Evolutionary conservation across 1,140 invertebrate species (phyloP).

Genomic region (Nephotettix cincticeps): DNA sequence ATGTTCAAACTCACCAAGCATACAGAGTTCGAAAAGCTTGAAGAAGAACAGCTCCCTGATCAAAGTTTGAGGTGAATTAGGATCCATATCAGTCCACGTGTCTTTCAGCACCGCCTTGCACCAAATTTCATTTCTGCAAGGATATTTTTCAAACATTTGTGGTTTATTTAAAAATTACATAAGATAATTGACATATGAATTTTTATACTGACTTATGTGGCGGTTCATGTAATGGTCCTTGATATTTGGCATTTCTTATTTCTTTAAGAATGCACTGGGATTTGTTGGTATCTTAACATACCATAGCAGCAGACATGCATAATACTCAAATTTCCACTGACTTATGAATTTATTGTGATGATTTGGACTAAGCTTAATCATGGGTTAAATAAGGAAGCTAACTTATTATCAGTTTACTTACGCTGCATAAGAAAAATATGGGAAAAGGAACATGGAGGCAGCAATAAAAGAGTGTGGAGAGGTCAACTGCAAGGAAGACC

Average conservation of each 20-base stretch:
- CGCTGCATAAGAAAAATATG: background rate
- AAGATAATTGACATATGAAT: too few species aligned
- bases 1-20: slow-evolving; percentile 28
- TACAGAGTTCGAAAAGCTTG: slow-evolving; percentile 28
- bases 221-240: too few species aligned
- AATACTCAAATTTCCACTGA: too few species aligned
- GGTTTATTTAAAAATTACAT: too few species aligned
- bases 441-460: background rate
- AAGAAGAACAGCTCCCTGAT: slow-evolving; percentile 33
- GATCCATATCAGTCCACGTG: slow-evolving; percentile 57
- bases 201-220: too few species aligned
- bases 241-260: too few species aligned
- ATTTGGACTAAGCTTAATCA: too few species aligned
- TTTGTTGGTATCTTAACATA: background rate
- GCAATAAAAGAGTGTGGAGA: background rate
- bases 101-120: slow-evolving; percentile 69
- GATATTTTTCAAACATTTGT: too few species aligned
- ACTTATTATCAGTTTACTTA: background rate
- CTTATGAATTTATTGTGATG: too few species aligned
- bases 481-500: background rate
- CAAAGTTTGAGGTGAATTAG: slow-evolving; percentile 13
- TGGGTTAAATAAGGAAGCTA: too few species aligned
- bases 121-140: slow-evolving; percentile 67
- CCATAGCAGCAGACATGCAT: background rate
- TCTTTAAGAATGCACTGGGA: background rate